These are phyloP conservation scores for Euglossa dilemma DNA, from an alignment of 1,140 invertebrate species.

Conservation along the genomic window DNA sequence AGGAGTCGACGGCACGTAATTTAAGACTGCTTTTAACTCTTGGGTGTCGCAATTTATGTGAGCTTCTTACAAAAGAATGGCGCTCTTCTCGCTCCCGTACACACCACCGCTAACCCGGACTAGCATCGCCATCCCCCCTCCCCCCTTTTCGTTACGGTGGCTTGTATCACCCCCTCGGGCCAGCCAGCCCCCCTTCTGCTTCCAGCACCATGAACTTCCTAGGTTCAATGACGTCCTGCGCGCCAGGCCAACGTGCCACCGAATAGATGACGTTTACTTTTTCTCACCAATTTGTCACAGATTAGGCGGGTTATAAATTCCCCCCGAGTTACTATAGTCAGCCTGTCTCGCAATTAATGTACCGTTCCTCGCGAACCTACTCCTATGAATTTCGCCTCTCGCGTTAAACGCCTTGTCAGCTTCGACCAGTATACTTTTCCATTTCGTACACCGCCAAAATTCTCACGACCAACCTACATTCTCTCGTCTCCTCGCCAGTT, in stretches of 20 bases:
- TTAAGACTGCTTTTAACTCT: conserved; percentile 84
- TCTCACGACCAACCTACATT: too few relatives aligned
- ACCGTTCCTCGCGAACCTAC: conserved; percentile 27
- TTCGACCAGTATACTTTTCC: background rate
- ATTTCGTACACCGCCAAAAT: background rate
- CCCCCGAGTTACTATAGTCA: conserved; percentile 64
- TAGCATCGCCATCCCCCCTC: conserved; percentile 54
- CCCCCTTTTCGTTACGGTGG: conserved; percentile 51
- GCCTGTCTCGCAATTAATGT: conserved; percentile 51
- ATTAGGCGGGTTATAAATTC: conserved; percentile 79
- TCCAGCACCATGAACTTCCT: conserved; percentile 27
- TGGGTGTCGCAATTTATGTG: conserved; percentile 83
- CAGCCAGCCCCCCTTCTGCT: conserved; percentile 1
- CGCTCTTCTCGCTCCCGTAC: conserved; percentile 72
- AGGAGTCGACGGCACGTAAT: conserved; percentile 82
- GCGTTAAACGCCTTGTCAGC: background rate
- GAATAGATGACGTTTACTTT: conserved; percentile 53
- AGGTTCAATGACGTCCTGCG: conserved; percentile 45
- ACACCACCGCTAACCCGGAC: conserved; percentile 61
- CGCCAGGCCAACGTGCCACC: conserved; percentile 14
- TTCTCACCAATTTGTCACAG: conserved; percentile 78
- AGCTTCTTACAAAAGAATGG: conserved; percentile 83
- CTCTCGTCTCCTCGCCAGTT: too few relatives aligned
- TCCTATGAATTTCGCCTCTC: background rate
- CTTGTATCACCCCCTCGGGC: conserved; percentile 56